phyloP scores from a whole-genome alignment of 2,888 invertebrate species.

The Sminthurinus aureus region DNA sequence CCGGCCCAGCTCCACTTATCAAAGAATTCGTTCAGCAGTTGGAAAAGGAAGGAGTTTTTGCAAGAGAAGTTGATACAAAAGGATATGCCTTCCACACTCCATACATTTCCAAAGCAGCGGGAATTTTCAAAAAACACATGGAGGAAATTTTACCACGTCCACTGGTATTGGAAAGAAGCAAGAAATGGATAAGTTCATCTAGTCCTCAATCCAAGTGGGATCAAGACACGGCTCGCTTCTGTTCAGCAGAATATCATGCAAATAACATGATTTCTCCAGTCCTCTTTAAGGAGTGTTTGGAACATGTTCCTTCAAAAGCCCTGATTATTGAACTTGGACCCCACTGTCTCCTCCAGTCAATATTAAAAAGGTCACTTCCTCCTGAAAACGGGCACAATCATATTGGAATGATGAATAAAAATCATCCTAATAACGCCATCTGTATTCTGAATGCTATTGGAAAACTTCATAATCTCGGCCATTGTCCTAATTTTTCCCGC shows the following conservation, averaged over 20 bases:
- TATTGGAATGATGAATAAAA: conserved; percentile 67
- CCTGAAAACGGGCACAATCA: conserved; percentile 63
- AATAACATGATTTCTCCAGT: conserved; percentile 23
- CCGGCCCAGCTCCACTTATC: conserved; percentile 79
- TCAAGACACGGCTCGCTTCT: conserved; percentile 68
- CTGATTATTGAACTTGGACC: conserved; percentile 61
- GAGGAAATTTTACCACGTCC: conserved; percentile 72
- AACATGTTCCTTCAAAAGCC: conserved; percentile 67
- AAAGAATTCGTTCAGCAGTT: conserved; percentile 74
- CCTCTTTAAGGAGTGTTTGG: conserved; percentile 62
- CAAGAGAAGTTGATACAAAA: conserved; percentile 84
- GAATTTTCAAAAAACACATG: conserved; percentile 62
- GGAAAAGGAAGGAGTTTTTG: conserved; percentile 78
- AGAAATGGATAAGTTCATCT: conserved; percentile 68
- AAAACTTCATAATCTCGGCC: conserved; percentile 78
- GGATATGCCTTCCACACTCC: conserved; percentile 92
- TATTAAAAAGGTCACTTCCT: conserved; percentile 66
- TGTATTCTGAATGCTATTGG: conserved; percentile 72
- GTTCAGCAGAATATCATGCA: not conserved
- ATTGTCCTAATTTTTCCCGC: conserved; percentile 76
- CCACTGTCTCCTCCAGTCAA: conserved; percentile 62
- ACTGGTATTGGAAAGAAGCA: conserved; percentile 63
- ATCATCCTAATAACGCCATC: conserved; percentile 67
- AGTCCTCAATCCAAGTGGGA: conserved; percentile 72
- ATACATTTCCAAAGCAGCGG: not conserved